Base-by-base conservation (phyloP, 2,797 vertebrate genomes). In the Pteronotus mesoamericanus region DNA sequence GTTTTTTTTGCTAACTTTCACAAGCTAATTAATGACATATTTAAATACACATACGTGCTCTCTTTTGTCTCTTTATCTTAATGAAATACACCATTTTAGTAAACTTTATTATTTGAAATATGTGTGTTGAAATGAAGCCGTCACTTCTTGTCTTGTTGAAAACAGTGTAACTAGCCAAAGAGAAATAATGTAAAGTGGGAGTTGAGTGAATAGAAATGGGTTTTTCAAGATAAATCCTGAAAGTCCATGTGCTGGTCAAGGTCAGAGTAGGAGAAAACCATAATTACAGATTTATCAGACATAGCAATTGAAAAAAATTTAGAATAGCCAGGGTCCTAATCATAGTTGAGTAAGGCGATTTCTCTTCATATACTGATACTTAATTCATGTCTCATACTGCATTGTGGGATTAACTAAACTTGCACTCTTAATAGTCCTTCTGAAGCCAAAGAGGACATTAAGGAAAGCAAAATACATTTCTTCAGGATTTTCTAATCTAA, bases 331-430 rank as follows among this genome's bases (percentile, higher is more conserved):
- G 2, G 1, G 1, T 85, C 94, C 61, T 78, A 94, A 57, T 26
- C 87, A 22, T 75, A 68, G n/a, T 24, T 92, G n/a, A 69, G 86
- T 12, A 94, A 32, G 32, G 16, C 39, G 19, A 68, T 84, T 95
- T 24, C 46, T 94, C 85, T 84, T 89, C 19, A 32, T 69, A 83
- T 4, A 44, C 12, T 86, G 57, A 57, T 77, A 78, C 61, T 88
- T 92, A 96, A 84, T 92, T 92, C 80, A 71, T 79, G 55, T 22
- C 89, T 89, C 51, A 46, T 85, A 80, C 34, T 96, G 64, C 66
- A 75, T 2, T 2, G 5, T 71, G 46, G 9, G 24, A 94, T 85
- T 95, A 94, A n/a, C 75, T 89, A 84, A 75, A 83, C 11, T 80
- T 77, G 6, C 8, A 39, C 4, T 89, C 21, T 86, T 86, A 80